Evolutionary conservation across 2,888 invertebrate species (phyloP), one percentile per base, ranked within the genome.

Genomic region (Parelbella ahira): DNA sequence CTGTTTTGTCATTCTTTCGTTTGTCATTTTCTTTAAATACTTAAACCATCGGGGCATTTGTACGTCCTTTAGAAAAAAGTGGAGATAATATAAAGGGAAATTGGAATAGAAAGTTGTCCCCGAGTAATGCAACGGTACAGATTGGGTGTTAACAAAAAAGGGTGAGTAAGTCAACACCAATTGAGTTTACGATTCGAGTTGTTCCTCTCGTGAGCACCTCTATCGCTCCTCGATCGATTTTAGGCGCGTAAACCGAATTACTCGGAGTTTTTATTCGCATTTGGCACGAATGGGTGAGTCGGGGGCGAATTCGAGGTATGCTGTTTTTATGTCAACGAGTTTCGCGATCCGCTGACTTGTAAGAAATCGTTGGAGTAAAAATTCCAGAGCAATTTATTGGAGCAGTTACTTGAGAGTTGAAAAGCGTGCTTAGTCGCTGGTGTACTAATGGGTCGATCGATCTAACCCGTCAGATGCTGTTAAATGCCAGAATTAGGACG

Each of bases 161-260:
- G 34, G 24, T 19, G 30, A 30, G 19, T 24, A 24, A 34, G 34
- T 34, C 34, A 27, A 36, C 36, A 27, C 25, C 36, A 19, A 36
- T 36, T 19, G 36, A 27, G 36, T 36, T 36, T 25, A 12, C 36
- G 25, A 36, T 25, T 36, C 36, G 12, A 36, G 34, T 36, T 36
- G 13, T 25, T 25, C n/a, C n/a, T n/a, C 24, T 36, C 19, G 25
- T 24, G 12, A 37, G 27, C 36, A 37, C 19, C 9, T 36, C 19
- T 8, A 27, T 27, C 8, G 27, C 19, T 11, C 36, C 34, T 12
- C 7, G 25, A 34, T 25, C 24, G 34, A 37, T 37, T 37, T 27
- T 12, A 12, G 13, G 13, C 25, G 36, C 36, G 18, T 34, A 24
- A 36, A 36, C 11, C 25, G 25, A 36, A 36, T 36, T 19, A 36